phyloP scores from a whole-genome alignment of 2,113 vertebrate genomes.

The Aythya baeri region DNA sequence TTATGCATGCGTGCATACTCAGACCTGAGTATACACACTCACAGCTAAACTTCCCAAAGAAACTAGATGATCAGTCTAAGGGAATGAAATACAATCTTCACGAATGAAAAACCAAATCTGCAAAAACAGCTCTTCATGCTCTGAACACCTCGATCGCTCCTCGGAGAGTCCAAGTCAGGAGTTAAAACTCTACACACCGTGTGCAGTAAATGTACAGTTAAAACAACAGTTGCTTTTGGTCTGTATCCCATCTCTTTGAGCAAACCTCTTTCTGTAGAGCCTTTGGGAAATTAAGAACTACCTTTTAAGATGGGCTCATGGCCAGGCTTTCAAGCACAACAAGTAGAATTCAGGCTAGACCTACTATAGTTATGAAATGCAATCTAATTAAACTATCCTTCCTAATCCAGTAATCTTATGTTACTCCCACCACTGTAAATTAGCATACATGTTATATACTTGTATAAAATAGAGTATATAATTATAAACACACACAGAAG shows the following conservation, averaged over 20 bases:
- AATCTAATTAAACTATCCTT: background rate
- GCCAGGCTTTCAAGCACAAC: background rate
- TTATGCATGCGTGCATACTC: rapidly evolving
- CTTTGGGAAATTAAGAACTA: background rate
- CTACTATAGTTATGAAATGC: background rate
- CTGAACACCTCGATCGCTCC: background rate
- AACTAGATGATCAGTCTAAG: background rate
- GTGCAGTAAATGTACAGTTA: background rate
- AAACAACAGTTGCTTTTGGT: background rate
- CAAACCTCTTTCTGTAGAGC: background rate
- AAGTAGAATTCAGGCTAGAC: background rate
- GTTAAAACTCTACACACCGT: background rate
- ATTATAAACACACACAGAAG: background rate
- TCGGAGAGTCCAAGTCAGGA: background rate
- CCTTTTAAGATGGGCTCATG: background rate
- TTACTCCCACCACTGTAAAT: background rate
- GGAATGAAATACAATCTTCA: background rate
- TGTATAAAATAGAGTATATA: background rate
- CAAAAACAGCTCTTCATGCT: background rate
- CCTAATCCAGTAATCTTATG: background rate
- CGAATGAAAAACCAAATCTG: background rate
- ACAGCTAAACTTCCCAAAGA: background rate
- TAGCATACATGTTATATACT: background rate
- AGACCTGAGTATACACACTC: background rate
- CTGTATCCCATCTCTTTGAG: background rate